These are phyloP conservation scores for Bos indicus DNA, from an alignment of 2,113 vertebrate species.

Conservation along the genomic window DNA sequence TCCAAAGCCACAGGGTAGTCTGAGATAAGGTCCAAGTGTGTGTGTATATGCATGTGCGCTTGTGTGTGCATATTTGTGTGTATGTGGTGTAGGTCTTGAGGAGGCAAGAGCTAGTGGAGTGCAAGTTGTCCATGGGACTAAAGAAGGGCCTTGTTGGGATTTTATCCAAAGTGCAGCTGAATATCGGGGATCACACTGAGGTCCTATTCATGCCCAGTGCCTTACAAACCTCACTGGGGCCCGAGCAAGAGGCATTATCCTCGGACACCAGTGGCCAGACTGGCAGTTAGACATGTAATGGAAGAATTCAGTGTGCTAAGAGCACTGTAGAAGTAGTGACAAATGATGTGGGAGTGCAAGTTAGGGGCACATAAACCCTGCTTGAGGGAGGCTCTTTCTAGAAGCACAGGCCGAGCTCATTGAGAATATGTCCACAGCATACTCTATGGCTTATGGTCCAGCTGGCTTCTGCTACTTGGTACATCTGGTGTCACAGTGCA, in stretches of 20 bases:
- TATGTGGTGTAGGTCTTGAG: too few species aligned
- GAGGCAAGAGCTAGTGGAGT: background rate
- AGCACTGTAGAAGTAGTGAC: background rate
- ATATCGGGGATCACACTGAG: background rate
- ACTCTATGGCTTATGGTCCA: background rate
- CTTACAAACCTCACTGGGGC: background rate
- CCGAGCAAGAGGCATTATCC: background rate
- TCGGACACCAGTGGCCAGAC: fast-evolving
- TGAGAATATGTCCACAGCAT: background rate
- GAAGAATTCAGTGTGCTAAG: background rate
- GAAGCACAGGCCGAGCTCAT: background rate
- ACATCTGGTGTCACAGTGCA: background rate
- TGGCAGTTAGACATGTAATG: background rate
- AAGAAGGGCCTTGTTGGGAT: background rate
- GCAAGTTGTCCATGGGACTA: background rate
- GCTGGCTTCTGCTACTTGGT: background rate
- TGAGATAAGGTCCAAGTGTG: background rate
- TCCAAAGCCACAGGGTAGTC: too few species aligned
- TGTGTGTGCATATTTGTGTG: background rate
- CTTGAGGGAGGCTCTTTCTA: background rate
- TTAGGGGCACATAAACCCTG: background rate
- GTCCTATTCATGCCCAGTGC: background rate
- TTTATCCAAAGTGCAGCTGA: background rate
- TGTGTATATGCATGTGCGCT: background rate
- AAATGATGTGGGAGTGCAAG: background rate